Conservation (phyloP, 2,888 invertebrate genomes). For the Aphodius sticticus region DNA sequence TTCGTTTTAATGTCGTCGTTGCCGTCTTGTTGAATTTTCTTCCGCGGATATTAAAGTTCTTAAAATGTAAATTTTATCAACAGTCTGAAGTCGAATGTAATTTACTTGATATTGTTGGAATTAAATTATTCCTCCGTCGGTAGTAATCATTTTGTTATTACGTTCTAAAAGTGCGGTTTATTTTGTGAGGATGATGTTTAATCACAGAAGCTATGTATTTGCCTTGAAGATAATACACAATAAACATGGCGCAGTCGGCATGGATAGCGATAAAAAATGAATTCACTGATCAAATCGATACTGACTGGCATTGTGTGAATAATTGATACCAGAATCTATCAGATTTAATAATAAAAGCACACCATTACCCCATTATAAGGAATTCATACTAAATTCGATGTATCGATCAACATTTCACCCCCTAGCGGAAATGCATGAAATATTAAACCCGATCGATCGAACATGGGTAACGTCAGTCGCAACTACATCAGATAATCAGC, state of each 20-base stretch:
- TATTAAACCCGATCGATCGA: neutral
- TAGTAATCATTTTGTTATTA: neutral
- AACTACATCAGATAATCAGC: neutral
- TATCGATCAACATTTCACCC: neutral
- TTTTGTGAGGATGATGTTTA: too few relatives aligned
- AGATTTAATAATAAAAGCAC: too few relatives aligned
- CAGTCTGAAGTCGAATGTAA: neutral
- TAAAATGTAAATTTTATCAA: neutral
- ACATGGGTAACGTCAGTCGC: neutral
- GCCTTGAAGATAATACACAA: too few relatives aligned
- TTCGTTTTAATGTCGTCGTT: neutral
- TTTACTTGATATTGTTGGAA: neutral
- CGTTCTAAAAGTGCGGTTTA: too few relatives aligned
- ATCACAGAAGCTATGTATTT: too few relatives aligned
- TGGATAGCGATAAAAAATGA: too few relatives aligned
- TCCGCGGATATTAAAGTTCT: neutral
- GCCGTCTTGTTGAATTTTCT: neutral
- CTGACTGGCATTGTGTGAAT: too few relatives aligned
- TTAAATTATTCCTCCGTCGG: neutral
- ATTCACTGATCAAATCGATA: too few relatives aligned
- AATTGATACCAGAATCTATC: too few relatives aligned
- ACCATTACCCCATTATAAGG: neutral
- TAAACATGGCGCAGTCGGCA: too few relatives aligned
- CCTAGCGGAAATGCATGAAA: neutral
- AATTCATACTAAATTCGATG: neutral